Conservation (phyloP, 2,113 vertebrate species). For the Origma solitaria region DNA sequence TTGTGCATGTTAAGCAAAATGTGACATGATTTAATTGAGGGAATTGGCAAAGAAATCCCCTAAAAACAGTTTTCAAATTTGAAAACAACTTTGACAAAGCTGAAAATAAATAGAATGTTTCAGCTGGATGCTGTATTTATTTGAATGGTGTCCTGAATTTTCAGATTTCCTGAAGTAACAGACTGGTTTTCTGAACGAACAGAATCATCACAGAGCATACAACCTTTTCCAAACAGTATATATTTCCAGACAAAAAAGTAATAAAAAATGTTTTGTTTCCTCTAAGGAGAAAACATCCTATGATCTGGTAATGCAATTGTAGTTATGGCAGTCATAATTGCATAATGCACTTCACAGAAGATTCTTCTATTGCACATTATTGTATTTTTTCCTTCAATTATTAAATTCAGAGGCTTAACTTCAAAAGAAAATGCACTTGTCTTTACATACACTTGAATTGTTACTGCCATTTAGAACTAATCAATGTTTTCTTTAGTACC, state of each 20-base stretch:
- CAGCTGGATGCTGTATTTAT: neutral
- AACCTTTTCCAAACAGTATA: neutral
- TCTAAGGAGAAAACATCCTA: neutral
- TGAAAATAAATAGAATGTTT: neutral
- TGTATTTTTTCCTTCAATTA: constrained; percentile 50
- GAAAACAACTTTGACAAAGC: neutral
- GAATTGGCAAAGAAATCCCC: neutral
- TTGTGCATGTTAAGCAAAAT: neutral
- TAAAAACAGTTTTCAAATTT: neutral
- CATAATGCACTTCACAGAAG: neutral
- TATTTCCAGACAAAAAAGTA: neutral
- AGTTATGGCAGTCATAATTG: neutral
- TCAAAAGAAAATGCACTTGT: constrained; percentile 46
- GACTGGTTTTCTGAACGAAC: neutral
- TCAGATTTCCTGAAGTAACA: neutral
- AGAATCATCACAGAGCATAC: neutral
- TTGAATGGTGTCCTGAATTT: neutral
- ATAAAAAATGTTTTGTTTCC: neutral
- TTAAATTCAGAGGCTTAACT: constrained; percentile 46
- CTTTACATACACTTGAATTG: constrained; percentile 58
- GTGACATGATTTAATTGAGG: neutral
- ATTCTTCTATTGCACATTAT: neutral
- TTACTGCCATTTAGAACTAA: constrained; percentile 63
- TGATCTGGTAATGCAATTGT: neutral
- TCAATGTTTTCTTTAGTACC: constrained; percentile 68